phyloP scores from a whole-genome alignment of 2,113 vertebrate species.

The Lepisosteus oculatus region DNA sequence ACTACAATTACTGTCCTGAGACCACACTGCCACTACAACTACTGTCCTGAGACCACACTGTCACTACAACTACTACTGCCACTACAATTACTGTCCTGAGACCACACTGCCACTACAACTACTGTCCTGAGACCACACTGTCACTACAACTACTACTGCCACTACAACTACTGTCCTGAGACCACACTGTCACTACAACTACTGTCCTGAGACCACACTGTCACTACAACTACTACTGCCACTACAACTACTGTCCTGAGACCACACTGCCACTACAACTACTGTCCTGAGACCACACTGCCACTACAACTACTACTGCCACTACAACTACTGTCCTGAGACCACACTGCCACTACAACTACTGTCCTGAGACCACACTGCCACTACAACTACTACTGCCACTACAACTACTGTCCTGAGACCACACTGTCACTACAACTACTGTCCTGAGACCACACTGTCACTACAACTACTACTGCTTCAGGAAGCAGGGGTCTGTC shows the following conservation, averaged over 20 bases:
- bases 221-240: too few species aligned
- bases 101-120: neutral
- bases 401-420: neutral
- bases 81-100: neutral
- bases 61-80: too few species aligned
- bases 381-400: constrained; percentile 33
- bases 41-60: neutral
- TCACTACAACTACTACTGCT: constrained; percentile 25
- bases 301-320: constrained; percentile 27
- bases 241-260: constrained; percentile 17
- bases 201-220: neutral
- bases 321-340: constrained; percentile 19
- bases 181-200: constrained; percentile 30
- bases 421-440: neutral
- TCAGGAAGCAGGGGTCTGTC: constrained; percentile 11
- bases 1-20: too few species aligned
- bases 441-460: neutral
- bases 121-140: too few species aligned
- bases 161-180: too few species aligned
- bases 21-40: constrained; percentile 30
- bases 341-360: too few species aligned
- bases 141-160: too few species aligned
- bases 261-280: constrained; percentile 21
- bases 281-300: neutral
- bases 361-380: neutral